Evolutionary conservation across 2,888 invertebrate genomes (phyloP).

Genomic region (Aquatica leii): DNA sequence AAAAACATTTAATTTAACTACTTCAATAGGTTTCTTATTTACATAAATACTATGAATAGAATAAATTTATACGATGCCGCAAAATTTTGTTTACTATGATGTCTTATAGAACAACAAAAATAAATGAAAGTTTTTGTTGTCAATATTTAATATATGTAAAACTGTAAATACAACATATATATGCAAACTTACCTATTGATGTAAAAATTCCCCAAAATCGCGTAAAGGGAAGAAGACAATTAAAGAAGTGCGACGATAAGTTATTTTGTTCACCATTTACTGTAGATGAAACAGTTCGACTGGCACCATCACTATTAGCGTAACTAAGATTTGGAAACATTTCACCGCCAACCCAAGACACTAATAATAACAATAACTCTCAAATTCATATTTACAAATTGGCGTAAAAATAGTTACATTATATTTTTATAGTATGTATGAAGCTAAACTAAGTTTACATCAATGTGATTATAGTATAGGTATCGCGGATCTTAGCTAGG

Average conservation of each 20-base stretch:
- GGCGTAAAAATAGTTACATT: too few species aligned
- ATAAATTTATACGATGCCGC: too few species aligned
- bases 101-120: too few species aligned
- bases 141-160: neutral
- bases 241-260: constrained; percentile 46
- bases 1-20: too few species aligned
- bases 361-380: neutral
- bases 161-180: neutral
- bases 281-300: constrained; percentile 13
- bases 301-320: constrained; percentile 20
- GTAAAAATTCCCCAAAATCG: constrained; percentile 56
- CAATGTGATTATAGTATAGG: neutral
- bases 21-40: too few species aligned
- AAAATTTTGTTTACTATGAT: too few species aligned
- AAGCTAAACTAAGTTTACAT: too few species aligned
- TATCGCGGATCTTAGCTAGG: constrained; percentile 2
- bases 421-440: too few species aligned
- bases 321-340: constrained; percentile 28
- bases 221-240: constrained; percentile 51
- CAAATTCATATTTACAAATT: neutral
- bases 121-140: too few species aligned
- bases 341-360: constrained; percentile 9
- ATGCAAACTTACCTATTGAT: constrained; percentile 50
- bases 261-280: constrained; percentile 16
- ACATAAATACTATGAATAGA: too few species aligned